Base-by-base conservation (phyloP, 2,888 invertebrate genomes). In the Drosophila antonietae region DNA sequence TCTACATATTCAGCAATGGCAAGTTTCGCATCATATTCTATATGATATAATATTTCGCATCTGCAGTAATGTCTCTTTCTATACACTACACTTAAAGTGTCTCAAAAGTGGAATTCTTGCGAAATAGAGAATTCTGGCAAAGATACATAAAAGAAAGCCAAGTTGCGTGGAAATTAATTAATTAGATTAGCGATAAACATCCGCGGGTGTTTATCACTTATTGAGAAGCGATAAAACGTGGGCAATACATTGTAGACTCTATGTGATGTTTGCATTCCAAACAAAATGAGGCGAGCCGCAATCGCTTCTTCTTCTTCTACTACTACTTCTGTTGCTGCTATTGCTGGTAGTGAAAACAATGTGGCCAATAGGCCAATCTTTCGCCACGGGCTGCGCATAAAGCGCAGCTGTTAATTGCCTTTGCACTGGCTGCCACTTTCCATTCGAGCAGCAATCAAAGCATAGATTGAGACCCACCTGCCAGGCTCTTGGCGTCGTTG, bases 401-500 rank as follows among this genome's bases (percentile, higher is more conserved):
- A 73, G 41, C 49, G 57, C n/a, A 55, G 52, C 58, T 23, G 33
- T 43, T 72, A 78, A 73, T 79, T 75, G 72, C 46, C 41, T 20
- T 1, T 69, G 35, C 57, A 3, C 56, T 44, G 43, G 31, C 37
- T 0, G 53, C 59, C 28, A 79, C 75, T 79, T 78, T 72, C 78
- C 67, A 56, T 52, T 63, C 60, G 41, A 58, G 5, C 39, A 14
- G 20, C 41, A 47, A 28, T 37, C 33, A 52, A 47, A 67, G 18
- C 28, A 20, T 9, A 31, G 63, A 10, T 15, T 28, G 7, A 35
- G 35, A 79, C 89, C 71, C 80, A 92, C 92, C 92, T 89, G 90
- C 77, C 57, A 90, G 68, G 74, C 90, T 90, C 66, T 91, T 86
- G 39, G 90, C 88, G 78, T 92, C 85, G 61, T 79, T 84, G 70